These are phyloP conservation scores for Archegozetes longisetosus DNA, from an alignment of 1,140 invertebrate genomes.

Conservation along the genomic window DNA sequence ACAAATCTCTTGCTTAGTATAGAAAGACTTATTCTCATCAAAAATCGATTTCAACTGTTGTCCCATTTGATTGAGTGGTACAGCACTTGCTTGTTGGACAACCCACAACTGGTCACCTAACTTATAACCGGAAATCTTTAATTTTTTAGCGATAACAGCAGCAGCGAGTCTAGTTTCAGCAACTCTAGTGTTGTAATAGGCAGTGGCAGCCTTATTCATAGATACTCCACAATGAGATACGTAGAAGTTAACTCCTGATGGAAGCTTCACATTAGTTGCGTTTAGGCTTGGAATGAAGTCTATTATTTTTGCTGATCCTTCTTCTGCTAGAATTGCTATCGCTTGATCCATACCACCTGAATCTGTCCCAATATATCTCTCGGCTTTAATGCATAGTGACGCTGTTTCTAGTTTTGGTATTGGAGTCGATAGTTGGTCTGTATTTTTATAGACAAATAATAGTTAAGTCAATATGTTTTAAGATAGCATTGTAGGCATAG, in stretches of 20 bases:
- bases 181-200: slow-evolving; percentile 78
- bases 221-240: slow-evolving; percentile 78
- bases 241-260: slow-evolving; percentile 66
- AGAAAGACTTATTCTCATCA: slow-evolving; percentile 38
- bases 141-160: slow-evolving; percentile 25
- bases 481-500: too few species aligned
- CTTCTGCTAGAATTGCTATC: slow-evolving; percentile 76
- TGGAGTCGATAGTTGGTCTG: slow-evolving; percentile 6
- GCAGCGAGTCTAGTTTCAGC: slow-evolving; percentile 81
- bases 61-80: slow-evolving; percentile 7
- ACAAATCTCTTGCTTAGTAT: slow-evolving; percentile 57
- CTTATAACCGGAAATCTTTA: slow-evolving; percentile 6
- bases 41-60: slow-evolving; percentile 2
- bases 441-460: neutral
- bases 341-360: slow-evolving; percentile 99
- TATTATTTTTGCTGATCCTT: slow-evolving; percentile 71
- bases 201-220: slow-evolving; percentile 82
- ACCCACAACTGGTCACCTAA: slow-evolving; percentile 13
- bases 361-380: slow-evolving; percentile 76
- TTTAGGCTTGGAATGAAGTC: slow-evolving; percentile 71
- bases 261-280: slow-evolving; percentile 57
- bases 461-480: too few species aligned
- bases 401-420: slow-evolving; percentile 60
- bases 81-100: slow-evolving; percentile 13
- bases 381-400: slow-evolving; percentile 64